Base-by-base conservation (phyloP, 2,888 invertebrate genomes). In the Parelbella ahira region DNA sequence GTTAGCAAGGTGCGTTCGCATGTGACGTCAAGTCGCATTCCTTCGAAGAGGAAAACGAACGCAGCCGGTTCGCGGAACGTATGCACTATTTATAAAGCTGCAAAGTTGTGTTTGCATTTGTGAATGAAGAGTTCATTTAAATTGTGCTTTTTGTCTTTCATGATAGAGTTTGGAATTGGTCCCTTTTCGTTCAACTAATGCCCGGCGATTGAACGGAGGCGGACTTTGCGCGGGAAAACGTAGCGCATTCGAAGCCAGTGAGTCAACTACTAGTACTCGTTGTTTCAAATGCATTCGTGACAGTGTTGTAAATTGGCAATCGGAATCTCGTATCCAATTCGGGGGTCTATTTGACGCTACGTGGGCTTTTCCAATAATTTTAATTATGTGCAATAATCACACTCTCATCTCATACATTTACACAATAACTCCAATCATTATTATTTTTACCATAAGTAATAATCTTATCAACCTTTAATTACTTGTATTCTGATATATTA, bases 1-100 rank as follows among this genome's bases (percentile, higher is more conserved):
- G 48, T 50, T 53, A 55, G 48, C 48, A 56, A 56, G 69, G 68
- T 62, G 68, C 67, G 68, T 64, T 63, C 55, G 50, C 13, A 18
- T 39, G 53, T 82, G 80, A 83, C 82, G 81, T 82, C 79, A 78
- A 51, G 55, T 54, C 67, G 62, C 82, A 86, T 86, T 81, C 84
- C 82, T 65, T 61, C 54, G 60, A 75, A 57, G 75, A 84, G 84
- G 84, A 84, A 86, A 84, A 84, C 60, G 71, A 63, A 72, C 69
- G 71, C 60, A 63, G 62, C 58, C 67, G 60, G 61, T 83, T 83
- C 83, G 68, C 60, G 49, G 80, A 82, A 79, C 72, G 64, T 66
- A 68, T 78, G 75, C 80, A 77, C 76, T 84, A 82, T 82, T 76
- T 76, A 82, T 80, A 78, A 56, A 60, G 56, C 51, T 50, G 51